A percentile compares a stretch with the other conserved stretches of the same genome.
These are phyloP conservation scores for Colaptes auratus DNA, from an alignment of 2,113 vertebrate genomes.

Conservation along the genomic window DNA sequence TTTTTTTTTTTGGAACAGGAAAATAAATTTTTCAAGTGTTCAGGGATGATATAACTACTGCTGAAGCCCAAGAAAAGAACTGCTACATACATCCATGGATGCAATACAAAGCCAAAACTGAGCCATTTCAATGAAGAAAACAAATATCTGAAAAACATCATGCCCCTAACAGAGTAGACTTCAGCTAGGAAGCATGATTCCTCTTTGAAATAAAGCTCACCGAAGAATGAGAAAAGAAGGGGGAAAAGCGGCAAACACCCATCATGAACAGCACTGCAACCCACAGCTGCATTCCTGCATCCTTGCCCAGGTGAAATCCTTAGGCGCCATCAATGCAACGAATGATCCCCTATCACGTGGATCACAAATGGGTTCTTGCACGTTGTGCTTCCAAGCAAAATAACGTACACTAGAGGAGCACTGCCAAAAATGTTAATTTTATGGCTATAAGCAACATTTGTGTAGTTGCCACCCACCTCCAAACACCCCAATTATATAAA, in stretches of 20 bases:
- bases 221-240: background rate
- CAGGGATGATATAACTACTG: background rate
- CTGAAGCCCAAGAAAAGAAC: background rate
- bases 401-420: fast-evolving
- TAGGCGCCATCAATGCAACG: background rate
- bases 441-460: background rate
- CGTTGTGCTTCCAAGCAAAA: background rate
- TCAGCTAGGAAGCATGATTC: background rate
- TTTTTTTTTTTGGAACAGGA: background rate
- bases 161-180: background rate
- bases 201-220: background rate
- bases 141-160: background rate
- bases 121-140: background rate
- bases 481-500: background rate
- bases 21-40: background rate
- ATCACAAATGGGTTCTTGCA: background rate
- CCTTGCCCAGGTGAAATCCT: background rate
- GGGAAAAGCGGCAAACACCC: background rate
- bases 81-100: background rate
- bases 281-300: background rate
- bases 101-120: background rate
- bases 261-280: background rate
- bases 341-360: background rate
- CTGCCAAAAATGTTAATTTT: background rate
- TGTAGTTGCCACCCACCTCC: background rate